Conservation (phyloP, 2,797 vertebrate species). For the Chelon auratus region DNA sequence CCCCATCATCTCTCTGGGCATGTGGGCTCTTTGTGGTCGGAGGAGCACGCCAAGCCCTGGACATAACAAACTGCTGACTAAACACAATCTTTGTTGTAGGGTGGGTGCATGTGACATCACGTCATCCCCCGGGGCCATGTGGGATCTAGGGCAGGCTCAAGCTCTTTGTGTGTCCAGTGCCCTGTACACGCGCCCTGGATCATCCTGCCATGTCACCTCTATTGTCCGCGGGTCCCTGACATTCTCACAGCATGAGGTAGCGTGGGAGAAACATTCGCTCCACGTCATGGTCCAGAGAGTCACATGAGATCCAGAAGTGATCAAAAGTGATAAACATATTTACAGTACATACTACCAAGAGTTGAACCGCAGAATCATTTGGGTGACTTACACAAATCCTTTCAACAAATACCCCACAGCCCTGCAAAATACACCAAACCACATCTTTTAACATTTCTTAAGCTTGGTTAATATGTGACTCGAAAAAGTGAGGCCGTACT, state of each 20-base stretch:
- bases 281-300: constrained; percentile 42
- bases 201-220: constrained; percentile 74
- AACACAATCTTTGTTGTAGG: constrained; percentile 77
- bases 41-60: constrained; percentile 68
- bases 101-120: constrained; percentile 79
- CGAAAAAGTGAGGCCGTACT: constrained; percentile 6
- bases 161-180: constrained; percentile 67
- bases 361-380: neutral
- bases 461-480: constrained; percentile 30
- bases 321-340: neutral
- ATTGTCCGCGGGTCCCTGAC: constrained; percentile 71
- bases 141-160: constrained; percentile 79
- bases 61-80: constrained; percentile 80
- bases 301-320: constrained; percentile 5
- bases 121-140: constrained; percentile 64
- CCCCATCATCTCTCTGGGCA: constrained; percentile 51
- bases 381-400: constrained; percentile 7
- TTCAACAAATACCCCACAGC: constrained; percentile 22
- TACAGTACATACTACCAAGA: neutral
- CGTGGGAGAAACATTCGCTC: constrained; percentile 55
- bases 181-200: constrained; percentile 66
- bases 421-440: constrained; percentile 25
- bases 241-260: constrained; percentile 75
- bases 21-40: constrained; percentile 70
- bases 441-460: constrained; percentile 30